Base-by-base conservation (phyloP, 2,797 vertebrate species). In the Centroberyx gerrardi region DNA sequence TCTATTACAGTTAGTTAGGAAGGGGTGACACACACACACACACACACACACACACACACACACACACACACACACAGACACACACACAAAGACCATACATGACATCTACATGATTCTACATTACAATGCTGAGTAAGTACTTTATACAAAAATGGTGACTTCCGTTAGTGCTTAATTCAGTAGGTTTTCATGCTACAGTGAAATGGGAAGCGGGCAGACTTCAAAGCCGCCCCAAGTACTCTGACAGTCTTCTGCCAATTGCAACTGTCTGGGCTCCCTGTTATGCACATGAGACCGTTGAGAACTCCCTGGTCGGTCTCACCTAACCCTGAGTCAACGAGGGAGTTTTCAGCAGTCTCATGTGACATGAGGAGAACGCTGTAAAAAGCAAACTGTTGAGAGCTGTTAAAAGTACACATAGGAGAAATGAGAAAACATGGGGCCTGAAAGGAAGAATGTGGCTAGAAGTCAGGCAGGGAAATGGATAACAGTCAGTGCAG, bases 1-100 rank as follows among this genome's bases (percentile, higher is more conserved):
- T 92, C 87, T 58, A 81, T 92, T 91, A 92, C 91, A 88, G 59
- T 83, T 76, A 81, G 73, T 74, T 82, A 84, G 56, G 15, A 38
- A 75, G 80, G 78, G 67, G 22, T 76, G 74, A 86, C 60, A 66
- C 59, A 73, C 44, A 59, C 68, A 28, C 27, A 66, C 38, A 59
- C 14, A 52, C 17, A 53, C 62, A 72, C 75, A 61, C 77, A 68
- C 58, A 28, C 49, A 51, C 44, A 10, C 51, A 27, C 65, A 44
- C 64, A 27, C 15, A 27, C 7, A 28, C 40, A 7, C 40, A 27
- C 42, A 54, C 38, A 46, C 46, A 28, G 27, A 31, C 46, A 17
- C 27, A 38, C 61, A 58, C 44, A 29, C 29, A 65, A 46, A 62
- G 22, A 31, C 1, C 4, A 44, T 42, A 54, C 63, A 46, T 28